phyloP scores from a whole-genome alignment of 2,113 vertebrate species.

The Heterotilapia buettikoferi region DNA sequence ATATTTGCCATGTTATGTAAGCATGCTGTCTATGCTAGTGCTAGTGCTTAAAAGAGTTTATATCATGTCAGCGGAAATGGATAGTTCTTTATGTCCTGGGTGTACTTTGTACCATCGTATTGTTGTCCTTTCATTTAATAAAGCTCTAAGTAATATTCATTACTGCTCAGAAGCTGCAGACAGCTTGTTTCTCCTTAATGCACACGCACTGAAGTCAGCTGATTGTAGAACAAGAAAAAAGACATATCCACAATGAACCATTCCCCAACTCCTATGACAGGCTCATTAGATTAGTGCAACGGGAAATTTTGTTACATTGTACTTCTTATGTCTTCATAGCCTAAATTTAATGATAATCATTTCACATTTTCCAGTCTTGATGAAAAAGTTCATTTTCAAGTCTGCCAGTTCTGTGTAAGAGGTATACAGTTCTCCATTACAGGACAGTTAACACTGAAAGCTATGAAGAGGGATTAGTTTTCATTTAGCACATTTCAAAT shows the following conservation, averaged over 20 bases:
- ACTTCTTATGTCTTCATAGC: neutral
- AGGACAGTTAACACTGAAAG: neutral
- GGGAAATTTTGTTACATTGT: neutral
- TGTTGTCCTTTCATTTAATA: neutral
- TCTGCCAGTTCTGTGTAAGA: neutral
- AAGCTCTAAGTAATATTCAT: neutral
- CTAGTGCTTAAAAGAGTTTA: neutral
- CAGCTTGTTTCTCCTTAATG: neutral
- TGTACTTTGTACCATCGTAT: neutral
- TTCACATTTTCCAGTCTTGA: neutral
- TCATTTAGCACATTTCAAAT: neutral
- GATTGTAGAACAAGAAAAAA: neutral
- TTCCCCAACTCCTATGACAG: neutral
- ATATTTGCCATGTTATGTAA: neutral
- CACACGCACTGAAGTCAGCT: neutral
- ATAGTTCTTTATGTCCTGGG: rapidly evolving
- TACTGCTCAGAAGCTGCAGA: neutral
- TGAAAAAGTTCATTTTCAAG: neutral
- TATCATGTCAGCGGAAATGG: neutral
- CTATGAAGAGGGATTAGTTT: neutral
- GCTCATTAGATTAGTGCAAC: neutral
- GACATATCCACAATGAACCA: neutral
- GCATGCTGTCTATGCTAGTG: neutral
- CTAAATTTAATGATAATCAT: neutral
- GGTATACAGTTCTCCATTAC: neutral